These are phyloP conservation scores for Diabrotica undecimpunctata DNA, from an alignment of 1,140 invertebrate genomes.

Conservation along the genomic window DNA sequence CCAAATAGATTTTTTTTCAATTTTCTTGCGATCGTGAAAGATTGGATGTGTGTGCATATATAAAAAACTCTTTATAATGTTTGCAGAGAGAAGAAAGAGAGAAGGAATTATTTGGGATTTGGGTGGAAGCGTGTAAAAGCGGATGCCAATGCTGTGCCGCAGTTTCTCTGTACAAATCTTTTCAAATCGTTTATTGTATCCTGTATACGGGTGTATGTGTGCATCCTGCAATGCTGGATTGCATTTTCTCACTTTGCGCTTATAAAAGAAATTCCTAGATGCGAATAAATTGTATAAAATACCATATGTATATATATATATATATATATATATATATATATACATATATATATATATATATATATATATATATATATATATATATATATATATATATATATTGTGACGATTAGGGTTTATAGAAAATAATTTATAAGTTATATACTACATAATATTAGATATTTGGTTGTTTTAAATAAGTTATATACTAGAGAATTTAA, in stretches of 20 bases:
- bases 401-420: too few species aligned
- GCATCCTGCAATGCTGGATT: constrained; percentile 22
- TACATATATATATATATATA: too few species aligned
- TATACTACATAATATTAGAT: too few species aligned
- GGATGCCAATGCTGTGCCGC: constrained; percentile 21
- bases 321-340: too few species aligned
- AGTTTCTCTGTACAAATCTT: constrained; percentile 37
- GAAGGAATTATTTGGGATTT: constrained; percentile 29
- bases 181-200: constrained; percentile 44
- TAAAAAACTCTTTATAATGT: constrained; percentile 15
- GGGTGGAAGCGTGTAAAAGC: constrained; percentile 39
- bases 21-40: background rate
- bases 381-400: too few species aligned
- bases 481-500: too few species aligned
- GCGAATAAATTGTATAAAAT: too few species aligned
- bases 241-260: constrained; percentile 6
- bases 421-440: too few species aligned
- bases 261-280: too few species aligned
- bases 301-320: too few species aligned
- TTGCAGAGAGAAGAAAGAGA: constrained; percentile 5
- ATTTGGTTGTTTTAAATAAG: too few species aligned
- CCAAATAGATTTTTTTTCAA: constrained; percentile 7
- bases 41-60: background rate
- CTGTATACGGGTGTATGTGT: constrained; percentile 30
- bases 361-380: too few species aligned